These are phyloP conservation scores for Archips crataeganus DNA, from an alignment of 2,888 invertebrate genomes.

Conservation along the genomic window DNA sequence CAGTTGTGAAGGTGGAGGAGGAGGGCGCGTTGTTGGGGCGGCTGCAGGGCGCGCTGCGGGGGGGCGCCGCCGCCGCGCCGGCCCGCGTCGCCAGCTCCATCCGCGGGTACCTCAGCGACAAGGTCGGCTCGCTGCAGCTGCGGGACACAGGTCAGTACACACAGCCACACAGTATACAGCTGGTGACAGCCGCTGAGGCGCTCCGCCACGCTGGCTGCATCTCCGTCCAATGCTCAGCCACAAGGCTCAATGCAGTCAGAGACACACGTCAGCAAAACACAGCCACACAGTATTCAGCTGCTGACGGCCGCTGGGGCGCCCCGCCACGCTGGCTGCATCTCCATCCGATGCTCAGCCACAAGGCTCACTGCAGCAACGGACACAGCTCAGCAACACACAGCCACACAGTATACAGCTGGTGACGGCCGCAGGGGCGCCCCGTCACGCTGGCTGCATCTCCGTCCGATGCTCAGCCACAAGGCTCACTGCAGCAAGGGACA, in stretches of 20 bases:
- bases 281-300: no score
- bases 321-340: slow-evolving; percentile 87
- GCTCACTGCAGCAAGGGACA: no score
- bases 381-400: no score
- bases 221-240: no score
- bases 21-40: slow-evolving; percentile 87
- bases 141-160: slow-evolving; percentile 89
- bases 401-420: no score
- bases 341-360: slow-evolving; percentile 90
- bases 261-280: slow-evolving; percentile 88
- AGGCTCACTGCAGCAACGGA: slow-evolving; percentile 63
- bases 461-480: no score
- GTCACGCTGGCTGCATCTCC: no score
- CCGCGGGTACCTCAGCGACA: slow-evolving; percentile 89
- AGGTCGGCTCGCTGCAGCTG: slow-evolving; percentile 88
- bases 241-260: slow-evolving; percentile 88
- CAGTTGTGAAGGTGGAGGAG: slow-evolving; percentile 81
- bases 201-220: slow-evolving; percentile 89
- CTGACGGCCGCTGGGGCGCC: slow-evolving; percentile 76
- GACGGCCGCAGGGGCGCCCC: no score
- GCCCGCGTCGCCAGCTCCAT: slow-evolving; percentile 91
- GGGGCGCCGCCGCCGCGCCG: slow-evolving; percentile 89
- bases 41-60: slow-evolving; percentile 88
- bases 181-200: slow-evolving; percentile 72
- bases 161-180: no score